Conservation (phyloP, 2,888 invertebrate genomes). For the Punctoribates punctum region DNA sequence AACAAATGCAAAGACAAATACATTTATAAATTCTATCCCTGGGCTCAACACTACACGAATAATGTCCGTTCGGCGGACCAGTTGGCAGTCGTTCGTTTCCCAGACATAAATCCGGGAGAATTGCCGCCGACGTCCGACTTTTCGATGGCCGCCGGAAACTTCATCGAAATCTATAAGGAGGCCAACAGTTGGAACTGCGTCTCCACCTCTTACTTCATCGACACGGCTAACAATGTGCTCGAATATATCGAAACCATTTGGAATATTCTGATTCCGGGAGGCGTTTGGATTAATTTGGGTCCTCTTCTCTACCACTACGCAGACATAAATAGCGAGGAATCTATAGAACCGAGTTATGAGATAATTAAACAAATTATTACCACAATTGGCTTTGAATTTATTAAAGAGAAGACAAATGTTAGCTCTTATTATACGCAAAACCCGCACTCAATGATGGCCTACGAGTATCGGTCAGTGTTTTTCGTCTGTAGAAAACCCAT, state of each 20-base stretch:
- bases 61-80: constrained; percentile 77
- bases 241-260: constrained; percentile 90
- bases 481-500: constrained; percentile 80
- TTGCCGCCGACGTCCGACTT: constrained; percentile 66
- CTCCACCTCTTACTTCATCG: constrained; percentile 95
- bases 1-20: constrained; percentile 71
- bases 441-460: constrained; percentile 83
- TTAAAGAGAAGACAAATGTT: constrained; percentile 70
- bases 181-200: constrained; percentile 78
- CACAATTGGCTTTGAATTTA: constrained; percentile 66
- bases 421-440: constrained; percentile 89
- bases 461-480: constrained; percentile 85
- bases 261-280: constrained; percentile 76
- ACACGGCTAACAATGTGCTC: constrained; percentile 94
- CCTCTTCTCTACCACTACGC: constrained; percentile 83
- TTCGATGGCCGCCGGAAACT: constrained; percentile 96
- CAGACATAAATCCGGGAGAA: constrained; percentile 76
- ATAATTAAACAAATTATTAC: constrained; percentile 71
- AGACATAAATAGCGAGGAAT: constrained; percentile 77
- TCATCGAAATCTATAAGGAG: constrained; percentile 70
- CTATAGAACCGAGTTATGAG: constrained; percentile 89
- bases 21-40: constrained; percentile 79
- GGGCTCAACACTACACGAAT: constrained; percentile 92
- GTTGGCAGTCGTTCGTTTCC: constrained; percentile 71
- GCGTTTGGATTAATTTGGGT: constrained; percentile 59